These are phyloP conservation scores for Gambusia yucatana DNA, from an alignment of 2,797 vertebrate genomes.

Conservation along the genomic window DNA sequence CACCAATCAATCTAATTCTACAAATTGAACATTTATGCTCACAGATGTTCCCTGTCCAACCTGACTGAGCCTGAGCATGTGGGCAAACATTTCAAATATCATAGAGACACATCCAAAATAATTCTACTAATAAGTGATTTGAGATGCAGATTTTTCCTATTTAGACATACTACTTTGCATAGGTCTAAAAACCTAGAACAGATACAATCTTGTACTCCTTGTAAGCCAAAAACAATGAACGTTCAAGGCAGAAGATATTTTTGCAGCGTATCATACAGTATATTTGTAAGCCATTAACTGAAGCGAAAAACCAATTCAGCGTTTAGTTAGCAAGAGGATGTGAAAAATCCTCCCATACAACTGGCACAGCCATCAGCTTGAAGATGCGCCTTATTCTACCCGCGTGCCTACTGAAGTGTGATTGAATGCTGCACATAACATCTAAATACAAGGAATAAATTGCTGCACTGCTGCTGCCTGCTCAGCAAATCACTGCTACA, in stretches of 20 bases:
- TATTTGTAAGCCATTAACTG: slow-evolving; percentile 23
- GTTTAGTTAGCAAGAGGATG: slow-evolving; percentile 56
- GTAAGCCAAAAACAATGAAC: not conserved
- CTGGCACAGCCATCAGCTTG: slow-evolving; percentile 36
- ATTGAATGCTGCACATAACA: slow-evolving; percentile 68
- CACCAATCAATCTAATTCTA: too few species aligned
- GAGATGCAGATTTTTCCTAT: not conserved
- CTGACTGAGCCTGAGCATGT: not conserved
- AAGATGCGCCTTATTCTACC: slow-evolving; percentile 52
- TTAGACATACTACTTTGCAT: not conserved
- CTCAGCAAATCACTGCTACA: slow-evolving; percentile 79
- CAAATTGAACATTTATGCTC: not conserved
- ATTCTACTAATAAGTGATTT: not conserved
- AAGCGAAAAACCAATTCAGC: slow-evolving; percentile 41
- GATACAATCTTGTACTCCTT: not conserved
- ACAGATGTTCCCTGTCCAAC: not conserved
- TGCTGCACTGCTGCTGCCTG: slow-evolving; percentile 69
- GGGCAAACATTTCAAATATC: not conserved
- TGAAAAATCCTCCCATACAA: slow-evolving; percentile 37
- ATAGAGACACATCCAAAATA: not conserved
- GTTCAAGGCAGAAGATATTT: not conserved
- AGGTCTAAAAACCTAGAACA: not conserved
- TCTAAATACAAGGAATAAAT: slow-evolving; percentile 80
- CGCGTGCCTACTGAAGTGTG: slow-evolving; percentile 54
- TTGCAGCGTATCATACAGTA: not conserved